Evolutionary conservation across 64 coral and sea anemone species (phyloP), one percentile per base, ranked within the genome.

Genomic region (Porites australiensis): DNA sequence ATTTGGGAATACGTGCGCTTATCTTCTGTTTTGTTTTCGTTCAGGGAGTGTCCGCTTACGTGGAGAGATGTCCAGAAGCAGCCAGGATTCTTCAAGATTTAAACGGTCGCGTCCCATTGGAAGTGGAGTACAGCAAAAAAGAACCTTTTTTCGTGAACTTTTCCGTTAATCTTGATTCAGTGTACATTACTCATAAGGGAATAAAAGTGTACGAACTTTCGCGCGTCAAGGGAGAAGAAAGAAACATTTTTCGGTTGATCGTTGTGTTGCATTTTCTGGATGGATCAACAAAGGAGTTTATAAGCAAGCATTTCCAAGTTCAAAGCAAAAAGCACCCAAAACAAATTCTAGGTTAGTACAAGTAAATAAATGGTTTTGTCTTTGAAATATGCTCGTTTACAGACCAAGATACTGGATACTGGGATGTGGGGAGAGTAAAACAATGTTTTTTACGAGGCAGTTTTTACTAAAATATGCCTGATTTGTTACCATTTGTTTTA

Each of bases 191-290:
- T 59, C 72, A 88, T 3, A 54, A 88, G 6, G 88, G 88, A 1
- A 94, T 82, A 2, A 97, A 97, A 69, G 95, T 97, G 27, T 97
- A 97, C 75, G 95, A 97, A 72, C 92, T 97, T 52, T 97, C 95
- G 0, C 74, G 95, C 70, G 95, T 97, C 16, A 97, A 97, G 72
- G 95, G 95, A 10, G 95, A 94, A 57, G 95, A 97, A 50, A 86
- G 95, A 22, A 97, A 97, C 10, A 94, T 97, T 18, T 97, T 97
- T 50, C 92, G 90, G 12, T 67, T 97, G 22, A 74, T 94, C 13
- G 74, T 97, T 27, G 87, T 88, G 11, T 72, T 97, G 46, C 70
- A 91, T 50, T 97, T 97, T 60, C 27, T 91, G 15, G 90, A 97
- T 88, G 95, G 95, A 20, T 83, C 72, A 50, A 91, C 95, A 1